A percentile compares a stretch with the other conserved stretches of the same genome.
These are phyloP conservation scores for Larimichthys crocea DNA, from an alignment of 2,113 vertebrate genomes.

Conservation along the genomic window DNA sequence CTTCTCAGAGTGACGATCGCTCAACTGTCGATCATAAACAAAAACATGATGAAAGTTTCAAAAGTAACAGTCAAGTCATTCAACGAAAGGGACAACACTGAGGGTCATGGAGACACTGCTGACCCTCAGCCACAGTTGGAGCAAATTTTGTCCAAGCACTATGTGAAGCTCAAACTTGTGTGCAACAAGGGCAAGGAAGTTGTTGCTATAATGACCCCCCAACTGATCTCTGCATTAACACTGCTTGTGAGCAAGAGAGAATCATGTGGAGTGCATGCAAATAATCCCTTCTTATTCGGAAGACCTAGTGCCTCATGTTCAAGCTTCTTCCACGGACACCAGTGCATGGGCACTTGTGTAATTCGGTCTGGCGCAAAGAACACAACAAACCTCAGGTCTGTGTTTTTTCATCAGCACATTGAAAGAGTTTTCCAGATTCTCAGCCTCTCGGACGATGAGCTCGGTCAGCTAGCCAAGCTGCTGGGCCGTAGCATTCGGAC, in stretches of 20 bases:
- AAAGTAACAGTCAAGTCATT: conserved; percentile 49
- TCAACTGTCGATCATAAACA: conserved; percentile 47
- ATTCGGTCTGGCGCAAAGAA: conserved; percentile 32
- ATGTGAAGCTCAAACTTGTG: not conserved
- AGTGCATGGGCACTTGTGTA: not conserved
- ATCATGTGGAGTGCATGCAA: conserved; percentile 25
- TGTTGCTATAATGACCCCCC: conserved; percentile 21
- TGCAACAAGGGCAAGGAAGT: conserved; percentile 18
- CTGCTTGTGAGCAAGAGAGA: conserved; percentile 59
- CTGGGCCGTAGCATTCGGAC: conserved; percentile 59
- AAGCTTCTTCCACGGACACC: not conserved
- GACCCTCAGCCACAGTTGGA: conserved; percentile 28
- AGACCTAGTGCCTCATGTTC: not conserved
- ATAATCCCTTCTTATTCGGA: conserved; percentile 60
- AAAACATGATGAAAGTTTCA: conserved; percentile 22
- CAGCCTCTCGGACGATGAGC: conserved; percentile 46
- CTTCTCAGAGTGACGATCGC: conserved; percentile 50
- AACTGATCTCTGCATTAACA: conserved; percentile 22
- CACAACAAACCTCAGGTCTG: conserved; percentile 29
- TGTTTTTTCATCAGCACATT: conserved; percentile 32
- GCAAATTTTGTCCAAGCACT: conserved; percentile 51
- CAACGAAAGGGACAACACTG: not conserved
- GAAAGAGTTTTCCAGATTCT: conserved; percentile 66
- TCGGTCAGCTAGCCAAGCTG: conserved; percentile 45
- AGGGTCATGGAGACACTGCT: not conserved